phyloP scores from a whole-genome alignment of 2,888 invertebrate genomes.

The Cetonia aurata region DNA sequence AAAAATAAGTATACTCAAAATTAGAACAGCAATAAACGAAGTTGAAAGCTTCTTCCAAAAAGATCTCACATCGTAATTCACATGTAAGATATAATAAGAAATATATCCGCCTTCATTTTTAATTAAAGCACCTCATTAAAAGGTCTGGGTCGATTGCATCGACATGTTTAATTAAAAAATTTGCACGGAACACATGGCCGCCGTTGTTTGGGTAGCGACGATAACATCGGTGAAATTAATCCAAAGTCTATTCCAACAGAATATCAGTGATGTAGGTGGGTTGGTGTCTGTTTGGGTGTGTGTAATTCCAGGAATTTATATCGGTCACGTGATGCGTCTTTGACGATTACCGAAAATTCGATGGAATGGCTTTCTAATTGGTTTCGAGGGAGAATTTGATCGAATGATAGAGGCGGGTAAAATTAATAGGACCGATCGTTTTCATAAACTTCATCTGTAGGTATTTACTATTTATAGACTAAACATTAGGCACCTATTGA shows the following conservation, averaged over 20 bases:
- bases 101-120: conserved; percentile 25
- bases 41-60: not conserved
- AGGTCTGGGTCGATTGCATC: conserved; percentile 6
- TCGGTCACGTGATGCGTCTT: conserved; percentile 12
- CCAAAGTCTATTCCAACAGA: conserved; percentile 30
- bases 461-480: too few species aligned
- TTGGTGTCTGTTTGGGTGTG: not conserved
- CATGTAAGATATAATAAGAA: not conserved
- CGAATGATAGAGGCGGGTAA: conserved; percentile 9
- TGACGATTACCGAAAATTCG: conserved; percentile 23
- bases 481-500: too few species aligned
- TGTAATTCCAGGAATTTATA: conserved; percentile 24
- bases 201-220: conserved; percentile 31
- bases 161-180: conserved; percentile 40
- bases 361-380: conserved; percentile 28
- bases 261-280: conserved; percentile 19
- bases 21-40: too few species aligned
- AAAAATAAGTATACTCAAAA: too few species aligned
- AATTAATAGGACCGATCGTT: conserved; percentile 10
- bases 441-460: not conserved
- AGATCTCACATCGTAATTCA: not conserved
- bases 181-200: conserved; percentile 43
- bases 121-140: conserved; percentile 31
- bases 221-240: conserved; percentile 44
- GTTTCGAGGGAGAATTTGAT: conserved; percentile 21